Conservation (phyloP, 2,797 vertebrate species). For the Urocyon cinereoargenteus region DNA sequence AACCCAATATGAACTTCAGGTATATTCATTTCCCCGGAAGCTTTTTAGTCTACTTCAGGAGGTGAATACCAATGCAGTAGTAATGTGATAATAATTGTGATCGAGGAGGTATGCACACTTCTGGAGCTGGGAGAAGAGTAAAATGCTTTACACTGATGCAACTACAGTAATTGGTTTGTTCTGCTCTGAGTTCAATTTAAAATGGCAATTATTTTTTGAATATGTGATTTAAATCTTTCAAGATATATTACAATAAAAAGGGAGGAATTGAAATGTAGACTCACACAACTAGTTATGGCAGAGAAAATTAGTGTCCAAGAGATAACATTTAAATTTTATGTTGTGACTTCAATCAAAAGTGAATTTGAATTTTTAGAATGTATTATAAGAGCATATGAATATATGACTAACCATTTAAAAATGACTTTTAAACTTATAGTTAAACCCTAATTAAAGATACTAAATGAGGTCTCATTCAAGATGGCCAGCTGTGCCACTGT, state of each 20-base stretch:
- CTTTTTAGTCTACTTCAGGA: slow-evolving; percentile 56
- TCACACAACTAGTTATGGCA: slow-evolving; percentile 59
- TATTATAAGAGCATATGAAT: slow-evolving; percentile 68
- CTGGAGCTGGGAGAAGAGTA: slow-evolving; percentile 20
- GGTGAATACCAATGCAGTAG: slow-evolving; percentile 61
- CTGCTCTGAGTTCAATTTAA: slow-evolving; percentile 78
- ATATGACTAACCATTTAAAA: slow-evolving; percentile 64
- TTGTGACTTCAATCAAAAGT: slow-evolving; percentile 75
- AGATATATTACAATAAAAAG: slow-evolving; percentile 67
- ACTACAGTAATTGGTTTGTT: slow-evolving; percentile 76
- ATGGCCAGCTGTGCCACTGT: background rate
- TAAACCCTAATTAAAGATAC: slow-evolving; percentile 75
- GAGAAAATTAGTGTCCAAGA: slow-evolving; percentile 74
- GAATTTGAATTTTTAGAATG: slow-evolving; percentile 74
- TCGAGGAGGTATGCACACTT: slow-evolving; percentile 8
- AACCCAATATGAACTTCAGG: slow-evolving; percentile 68
- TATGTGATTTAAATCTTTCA: slow-evolving; percentile 72
- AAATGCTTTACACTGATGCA: slow-evolving; percentile 59
- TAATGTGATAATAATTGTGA: slow-evolving; percentile 67
- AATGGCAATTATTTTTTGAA: slow-evolving; percentile 80
- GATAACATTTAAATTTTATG: slow-evolving; percentile 77
- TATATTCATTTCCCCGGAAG: slow-evolving; percentile 28
- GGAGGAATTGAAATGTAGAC: slow-evolving; percentile 60
- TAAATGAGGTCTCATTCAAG: slow-evolving; percentile 72
- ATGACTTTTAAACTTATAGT: slow-evolving; percentile 68